Percentiles rank a stretch among this genome's conserved stretches.
These are phyloP conservation scores for Dendroctonus ponderosae DNA, from an alignment of 1,140 invertebrate genomes.

Conservation along the genomic window DNA sequence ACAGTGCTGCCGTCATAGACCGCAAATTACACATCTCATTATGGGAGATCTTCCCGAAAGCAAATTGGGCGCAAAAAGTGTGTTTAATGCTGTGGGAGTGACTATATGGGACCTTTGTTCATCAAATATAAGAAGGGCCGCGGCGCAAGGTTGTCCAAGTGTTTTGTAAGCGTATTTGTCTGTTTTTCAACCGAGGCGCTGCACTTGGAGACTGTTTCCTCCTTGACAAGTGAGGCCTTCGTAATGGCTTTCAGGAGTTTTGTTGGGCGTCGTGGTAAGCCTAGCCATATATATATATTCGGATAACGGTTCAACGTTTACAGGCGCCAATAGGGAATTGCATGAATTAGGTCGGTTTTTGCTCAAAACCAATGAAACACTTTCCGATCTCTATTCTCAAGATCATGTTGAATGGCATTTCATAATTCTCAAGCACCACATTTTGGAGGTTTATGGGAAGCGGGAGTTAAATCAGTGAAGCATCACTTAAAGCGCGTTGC, in stretches of 20 bases:
- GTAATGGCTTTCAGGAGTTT: constrained; percentile 43
- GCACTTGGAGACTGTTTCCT: constrained; percentile 46
- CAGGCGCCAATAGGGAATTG: not conserved
- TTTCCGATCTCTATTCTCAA: not conserved
- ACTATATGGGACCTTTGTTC: constrained; percentile 29
- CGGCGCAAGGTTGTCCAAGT: constrained; percentile 14
- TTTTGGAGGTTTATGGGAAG: constrained; percentile 2
- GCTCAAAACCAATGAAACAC: not conserved
- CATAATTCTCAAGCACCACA: not conserved
- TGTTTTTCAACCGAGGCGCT: no score
- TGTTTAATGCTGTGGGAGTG: constrained; percentile 37
- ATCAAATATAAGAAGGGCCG: constrained; percentile 4
- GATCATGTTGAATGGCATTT: constrained; percentile 5
- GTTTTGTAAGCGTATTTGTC: constrained; percentile 11
- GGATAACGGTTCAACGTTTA: constrained; percentile 33
- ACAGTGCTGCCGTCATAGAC: constrained; percentile 25
- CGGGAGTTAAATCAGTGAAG: not conserved
- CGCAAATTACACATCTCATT: constrained; percentile 23
- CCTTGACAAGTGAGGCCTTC: constrained; percentile 35
- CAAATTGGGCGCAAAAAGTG: constrained; percentile 37
- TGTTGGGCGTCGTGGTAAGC: constrained; percentile 26
- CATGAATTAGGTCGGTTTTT: not conserved
- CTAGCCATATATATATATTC: constrained; percentile 36
- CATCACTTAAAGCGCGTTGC: constrained; percentile 4
- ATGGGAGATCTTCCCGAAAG: constrained; percentile 48